Evolutionary conservation across 2,888 invertebrate genomes (phyloP), one percentile per base, ranked within the genome.

Genomic region (Artemia sp.): DNA sequence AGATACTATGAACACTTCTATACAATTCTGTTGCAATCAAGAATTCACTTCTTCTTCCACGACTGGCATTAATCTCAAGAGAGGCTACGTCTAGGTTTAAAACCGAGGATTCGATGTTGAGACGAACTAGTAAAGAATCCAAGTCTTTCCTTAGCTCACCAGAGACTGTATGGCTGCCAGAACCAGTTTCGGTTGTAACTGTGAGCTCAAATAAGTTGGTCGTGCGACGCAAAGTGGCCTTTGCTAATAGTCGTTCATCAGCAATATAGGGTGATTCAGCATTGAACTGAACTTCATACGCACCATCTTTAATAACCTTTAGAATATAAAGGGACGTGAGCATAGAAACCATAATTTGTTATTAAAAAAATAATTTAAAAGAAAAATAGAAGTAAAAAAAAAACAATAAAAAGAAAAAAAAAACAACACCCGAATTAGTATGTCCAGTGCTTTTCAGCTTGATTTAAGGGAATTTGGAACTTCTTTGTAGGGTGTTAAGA

Each of bases 1-100:
- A 70, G 10, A 72, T 53, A 10, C 70, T 14, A 66, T 74, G 74
- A 10, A 52, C 38, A 10, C 71, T 68, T 6, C 72, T 69, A 12
- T 66, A 70, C 5, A 71, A 9, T 10, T 70, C 24, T 4, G 72
- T 68, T 11, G 52, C 50, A 12, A 73, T n/a, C 64, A 70, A 70
- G 51, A 72, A 72, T 52, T 19, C 67, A 19, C 72, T 68, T 0
- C 53, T 24, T 7, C 68, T 67, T 1, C 70, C 67, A 2, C 58
- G 12, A 6, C 64, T 19, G 12, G 71, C 66, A 0, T 10, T 58
- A 10, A 58, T n/a, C 64, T 58, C 64, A 24, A 58, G 9, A n/a
- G 64, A n/a, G n/a, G 64, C 64, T 1, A 58, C 64, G 9, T 58
- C 64, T 58, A 58, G 10, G 64, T 58, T 58, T 24, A 58, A 58